phyloP scores from a whole-genome alignment of 2,113 vertebrate species.

The Gasterosteus nipponicus region DNA sequence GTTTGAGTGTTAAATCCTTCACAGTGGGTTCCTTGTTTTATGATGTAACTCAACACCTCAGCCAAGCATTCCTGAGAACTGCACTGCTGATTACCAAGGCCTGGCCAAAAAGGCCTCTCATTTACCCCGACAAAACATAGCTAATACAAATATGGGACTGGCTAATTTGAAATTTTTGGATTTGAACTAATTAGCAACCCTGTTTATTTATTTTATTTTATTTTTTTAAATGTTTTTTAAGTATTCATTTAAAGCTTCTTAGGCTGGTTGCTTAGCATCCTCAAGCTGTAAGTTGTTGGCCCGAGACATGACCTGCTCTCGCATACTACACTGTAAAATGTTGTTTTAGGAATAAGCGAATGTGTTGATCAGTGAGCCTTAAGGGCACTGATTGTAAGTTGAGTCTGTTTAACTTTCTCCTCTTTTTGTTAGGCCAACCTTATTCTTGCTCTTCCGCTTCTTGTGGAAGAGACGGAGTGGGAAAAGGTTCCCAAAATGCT shows the following conservation, averaged over 20 bases:
- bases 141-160: constrained; percentile 11
- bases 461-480: background rate
- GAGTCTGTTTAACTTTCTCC: background rate
- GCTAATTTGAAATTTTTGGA: background rate
- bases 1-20: constrained; percentile 50
- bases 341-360: background rate
- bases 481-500: background rate
- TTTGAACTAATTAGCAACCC: background rate
- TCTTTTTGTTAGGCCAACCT: no score
- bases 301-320: no score
- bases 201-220: background rate
- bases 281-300: background rate
- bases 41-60: constrained; percentile 64
- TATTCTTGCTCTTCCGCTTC: background rate
- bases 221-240: background rate
- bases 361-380: background rate
- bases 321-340: no score
- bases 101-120: constrained; percentile 12
- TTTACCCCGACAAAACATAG: background rate
- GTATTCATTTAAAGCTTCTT: background rate
- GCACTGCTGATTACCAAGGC: constrained; percentile 29
- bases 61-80: constrained; percentile 64
- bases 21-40: constrained; percentile 64
- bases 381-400: background rate
- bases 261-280: no score